Base-by-base conservation (phyloP, 2,888 invertebrate species). In the Drosophila picticornis region DNA sequence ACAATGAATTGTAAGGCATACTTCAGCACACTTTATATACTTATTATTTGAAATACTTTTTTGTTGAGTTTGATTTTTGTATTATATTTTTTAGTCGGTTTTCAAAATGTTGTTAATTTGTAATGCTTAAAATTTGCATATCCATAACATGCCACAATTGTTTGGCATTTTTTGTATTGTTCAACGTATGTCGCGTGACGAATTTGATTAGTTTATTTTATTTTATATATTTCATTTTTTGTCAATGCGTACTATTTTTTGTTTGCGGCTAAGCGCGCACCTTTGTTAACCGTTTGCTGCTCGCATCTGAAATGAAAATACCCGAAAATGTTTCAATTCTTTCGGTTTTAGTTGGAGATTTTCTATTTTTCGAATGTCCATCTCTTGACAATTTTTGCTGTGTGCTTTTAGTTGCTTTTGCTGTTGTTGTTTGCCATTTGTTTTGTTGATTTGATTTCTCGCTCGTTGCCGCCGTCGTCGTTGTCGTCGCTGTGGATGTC, bases 201-300 rank as follows among this genome's bases (percentile, higher is more conserved):
- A 46, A 38, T 75, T 74, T 34, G 65, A 32, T 65, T 59, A 60
- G 64, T 34, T 65, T 46, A 25, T 2, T 46, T 46, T 46, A 46
- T 46, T 46, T 46, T 7, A 25, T 25, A 22, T 46, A 46, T 46
- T 46, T 27, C 0, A 27, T n/a, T 38, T 25, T 9, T 34, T 59
- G 27, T 62, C 59, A 38, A 60, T 70, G 48, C 75, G 79, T 55
- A 38, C 25, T 61, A 61, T 59, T 74, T 68, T 71, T 79, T 57
- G 68, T 76, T 57, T 77, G 27, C 75, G 46, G 75, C 64, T 63
- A 74, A 79, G 82, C 84, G 85, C 83, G 90, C 91, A 91, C 91
- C 91, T 91, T 91, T 88, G 87, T 85, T 87, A 91, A 88, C 90
- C 91, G 91, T 91, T 91, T 83, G 91, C 88, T 89, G 91, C 82